These are phyloP conservation scores for Megalops atlanticus DNA, from an alignment of 2,113 vertebrate genomes.

Conservation along the genomic window DNA sequence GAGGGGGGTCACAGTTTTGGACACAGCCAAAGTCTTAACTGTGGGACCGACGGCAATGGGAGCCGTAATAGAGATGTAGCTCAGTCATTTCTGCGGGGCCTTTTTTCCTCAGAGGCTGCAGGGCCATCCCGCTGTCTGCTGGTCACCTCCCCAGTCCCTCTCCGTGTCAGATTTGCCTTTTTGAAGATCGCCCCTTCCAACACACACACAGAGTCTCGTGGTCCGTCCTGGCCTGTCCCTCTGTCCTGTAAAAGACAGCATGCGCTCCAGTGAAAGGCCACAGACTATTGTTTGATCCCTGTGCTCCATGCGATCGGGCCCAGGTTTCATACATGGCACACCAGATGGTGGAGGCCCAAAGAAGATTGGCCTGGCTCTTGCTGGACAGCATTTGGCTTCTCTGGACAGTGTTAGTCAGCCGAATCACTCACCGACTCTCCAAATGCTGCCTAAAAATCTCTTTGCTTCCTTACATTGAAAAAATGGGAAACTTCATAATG, in stretches of 20 bases:
- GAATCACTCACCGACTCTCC: slow-evolving; percentile 14
- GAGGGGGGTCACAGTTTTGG: no score
- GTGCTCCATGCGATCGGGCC: slow-evolving; percentile 18
- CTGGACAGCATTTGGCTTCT: slow-evolving; percentile 25
- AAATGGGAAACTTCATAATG: neutral
- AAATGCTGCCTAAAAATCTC: slow-evolving; percentile 19
- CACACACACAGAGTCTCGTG: neutral
- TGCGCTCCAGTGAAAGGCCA: slow-evolving; percentile 7
- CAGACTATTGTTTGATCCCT: slow-evolving; percentile 12
- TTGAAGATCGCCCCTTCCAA: neutral
- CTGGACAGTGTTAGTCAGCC: slow-evolving; percentile 22
- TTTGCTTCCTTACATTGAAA: slow-evolving; percentile 6
- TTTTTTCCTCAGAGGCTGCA: neutral
- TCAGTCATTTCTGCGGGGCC: neutral
- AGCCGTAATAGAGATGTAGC: neutral
- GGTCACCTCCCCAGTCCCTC: neutral
- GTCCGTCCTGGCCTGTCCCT: neutral
- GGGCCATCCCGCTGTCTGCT: neutral
- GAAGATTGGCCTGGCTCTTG: slow-evolving; percentile 16
- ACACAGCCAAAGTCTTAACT: no score
- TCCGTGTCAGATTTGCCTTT: neutral
- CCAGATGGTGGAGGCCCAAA: slow-evolving; percentile 25
- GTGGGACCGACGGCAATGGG: no score
- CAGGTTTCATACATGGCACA: slow-evolving; percentile 20
- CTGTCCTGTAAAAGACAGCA: neutral